These are phyloP conservation scores for Drosophila prolongata DNA, from an alignment of 2,888 invertebrate species.

Conservation along the genomic window DNA sequence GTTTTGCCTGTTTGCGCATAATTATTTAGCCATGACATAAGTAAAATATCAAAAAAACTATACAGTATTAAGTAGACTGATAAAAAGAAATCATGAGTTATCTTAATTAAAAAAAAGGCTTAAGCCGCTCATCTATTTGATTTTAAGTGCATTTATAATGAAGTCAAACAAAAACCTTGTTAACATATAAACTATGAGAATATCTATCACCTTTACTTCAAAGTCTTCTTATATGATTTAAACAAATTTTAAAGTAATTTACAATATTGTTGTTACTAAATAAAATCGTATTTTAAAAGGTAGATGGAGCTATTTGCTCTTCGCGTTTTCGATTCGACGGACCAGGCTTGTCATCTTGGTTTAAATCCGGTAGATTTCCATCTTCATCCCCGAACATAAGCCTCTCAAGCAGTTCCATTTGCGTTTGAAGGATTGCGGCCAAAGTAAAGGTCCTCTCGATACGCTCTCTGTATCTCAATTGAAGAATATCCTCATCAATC, in stretches of 20 bases:
- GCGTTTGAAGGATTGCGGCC: conserved; percentile 43
- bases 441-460: conserved; percentile 40
- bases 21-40: conserved; percentile 68
- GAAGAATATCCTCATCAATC: conserved; percentile 5
- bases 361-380: conserved; percentile 4
- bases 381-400: conserved; percentile 12
- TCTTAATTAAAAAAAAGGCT: too few relatives aligned
- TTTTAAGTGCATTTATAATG: too few relatives aligned
- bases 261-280: too few relatives aligned
- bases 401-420: conserved; percentile 48
- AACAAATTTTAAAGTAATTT: too few relatives aligned
- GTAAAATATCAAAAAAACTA: conserved; percentile 14
- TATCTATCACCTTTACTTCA: too few relatives aligned
- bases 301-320: background rate
- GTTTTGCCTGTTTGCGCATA: conserved; percentile 76
- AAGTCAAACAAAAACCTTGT: too few relatives aligned
- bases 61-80: conserved; percentile 7
- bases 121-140: too few relatives aligned
- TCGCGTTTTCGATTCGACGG: background rate
- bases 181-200: too few relatives aligned
- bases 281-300: too few relatives aligned
- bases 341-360: background rate
- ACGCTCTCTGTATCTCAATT: conserved; percentile 27
- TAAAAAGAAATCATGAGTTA: background rate
- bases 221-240: too few relatives aligned